These are phyloP conservation scores for Xenotilapia longispinis DNA, from an alignment of 2,113 vertebrate species.

Conservation along the genomic window DNA sequence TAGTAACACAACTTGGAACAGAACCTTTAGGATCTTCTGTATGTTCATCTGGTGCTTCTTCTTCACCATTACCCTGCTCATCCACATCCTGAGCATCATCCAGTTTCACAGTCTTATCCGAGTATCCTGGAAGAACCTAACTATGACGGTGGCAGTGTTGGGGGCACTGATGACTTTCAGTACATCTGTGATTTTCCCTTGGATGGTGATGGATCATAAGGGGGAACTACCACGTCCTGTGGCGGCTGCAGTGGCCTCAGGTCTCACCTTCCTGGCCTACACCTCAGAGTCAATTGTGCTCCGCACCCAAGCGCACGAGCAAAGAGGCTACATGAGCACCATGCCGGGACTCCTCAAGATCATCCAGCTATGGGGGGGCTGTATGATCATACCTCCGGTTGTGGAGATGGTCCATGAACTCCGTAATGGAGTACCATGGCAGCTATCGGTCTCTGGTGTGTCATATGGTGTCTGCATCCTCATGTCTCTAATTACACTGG, in stretches of 20 bases:
- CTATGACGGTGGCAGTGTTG: slow-evolving; percentile 49
- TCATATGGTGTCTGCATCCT: slow-evolving; percentile 50
- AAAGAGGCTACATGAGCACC: slow-evolving; percentile 72
- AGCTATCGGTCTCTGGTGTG: neutral
- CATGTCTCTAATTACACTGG: slow-evolving; percentile 51
- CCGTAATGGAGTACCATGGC: neutral
- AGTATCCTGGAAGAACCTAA: slow-evolving; percentile 76
- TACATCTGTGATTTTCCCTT: slow-evolving; percentile 49
- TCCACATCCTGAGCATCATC: slow-evolving; percentile 64
- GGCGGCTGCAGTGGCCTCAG: slow-evolving; percentile 38
- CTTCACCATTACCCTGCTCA: slow-evolving; percentile 64
- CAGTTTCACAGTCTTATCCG: slow-evolving; percentile 74
- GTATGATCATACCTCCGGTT: slow-evolving; percentile 50
- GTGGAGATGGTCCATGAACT: neutral
- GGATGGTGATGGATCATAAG: neutral
- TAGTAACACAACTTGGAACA: accelerated
- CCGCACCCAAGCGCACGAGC: slow-evolving; percentile 33
- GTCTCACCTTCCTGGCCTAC: slow-evolving; percentile 61
- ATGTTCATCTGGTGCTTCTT: slow-evolving; percentile 75
- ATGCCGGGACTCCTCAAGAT: slow-evolving; percentile 68
- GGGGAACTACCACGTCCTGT: neutral
- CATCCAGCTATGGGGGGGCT: slow-evolving; percentile 63
- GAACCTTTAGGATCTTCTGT: slow-evolving; percentile 45
- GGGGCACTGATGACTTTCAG: slow-evolving; percentile 58
- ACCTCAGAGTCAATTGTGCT: slow-evolving; percentile 51